phyloP scores from a whole-genome alignment of 2,888 invertebrate genomes.

The Piscicola geometra region DNA sequence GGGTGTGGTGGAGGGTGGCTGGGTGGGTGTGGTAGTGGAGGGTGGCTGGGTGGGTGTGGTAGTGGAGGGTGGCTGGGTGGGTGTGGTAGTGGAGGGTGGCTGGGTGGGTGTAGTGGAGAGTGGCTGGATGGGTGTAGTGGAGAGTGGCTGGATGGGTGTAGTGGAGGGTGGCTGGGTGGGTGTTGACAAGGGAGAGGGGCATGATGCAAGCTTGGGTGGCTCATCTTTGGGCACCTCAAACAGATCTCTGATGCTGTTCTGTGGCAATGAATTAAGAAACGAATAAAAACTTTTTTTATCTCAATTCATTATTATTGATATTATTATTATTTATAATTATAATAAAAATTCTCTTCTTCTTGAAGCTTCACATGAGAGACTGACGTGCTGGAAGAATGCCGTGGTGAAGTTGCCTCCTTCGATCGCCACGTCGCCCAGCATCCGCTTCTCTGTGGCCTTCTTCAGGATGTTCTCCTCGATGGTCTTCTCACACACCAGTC shows the following conservation, averaged over 20 bases:
- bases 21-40: no score
- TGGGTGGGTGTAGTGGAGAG: no score
- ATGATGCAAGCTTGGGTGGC: no score
- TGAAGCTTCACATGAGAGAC: no score
- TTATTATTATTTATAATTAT: not conserved
- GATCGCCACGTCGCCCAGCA: conserved; percentile 92
- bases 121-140: no score
- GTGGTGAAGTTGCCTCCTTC: conserved; percentile 98
- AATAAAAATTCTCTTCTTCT: no score
- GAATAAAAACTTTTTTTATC: no score
- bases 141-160: not conserved
- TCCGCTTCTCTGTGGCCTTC: conserved; percentile 96
- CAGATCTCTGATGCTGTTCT: conserved; percentile 86
- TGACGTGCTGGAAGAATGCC: conserved; percentile 82
- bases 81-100: no score
- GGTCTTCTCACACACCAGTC: conserved; percentile 90
- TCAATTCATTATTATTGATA: not conserved
- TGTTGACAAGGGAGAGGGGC: no score
- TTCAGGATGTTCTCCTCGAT: conserved; percentile 98
- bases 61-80: no score
- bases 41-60: no score
- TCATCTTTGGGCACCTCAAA: conserved; percentile 63
- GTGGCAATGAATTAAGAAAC: conserved; percentile 34
- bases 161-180: not conserved
- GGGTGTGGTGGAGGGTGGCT: no score